phyloP scores from a whole-genome alignment of 2,797 vertebrate species.

The Muscicapa striata region DNA sequence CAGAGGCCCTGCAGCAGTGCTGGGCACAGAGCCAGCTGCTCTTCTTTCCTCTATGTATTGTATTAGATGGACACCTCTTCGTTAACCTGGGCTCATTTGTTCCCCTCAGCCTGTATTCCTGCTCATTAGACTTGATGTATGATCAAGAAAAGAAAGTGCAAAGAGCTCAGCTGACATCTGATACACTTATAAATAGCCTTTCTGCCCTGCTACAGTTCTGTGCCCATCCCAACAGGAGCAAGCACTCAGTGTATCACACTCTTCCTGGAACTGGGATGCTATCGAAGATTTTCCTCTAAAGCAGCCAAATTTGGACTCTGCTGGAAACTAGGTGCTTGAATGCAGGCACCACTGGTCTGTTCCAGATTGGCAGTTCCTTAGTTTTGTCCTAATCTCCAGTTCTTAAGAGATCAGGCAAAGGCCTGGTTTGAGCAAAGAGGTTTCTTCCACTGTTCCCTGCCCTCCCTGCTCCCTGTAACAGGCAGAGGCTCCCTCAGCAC shows the following conservation, averaged over 20 bases:
- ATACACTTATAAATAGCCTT: conserved; percentile 61
- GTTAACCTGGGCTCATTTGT: conserved; percentile 13
- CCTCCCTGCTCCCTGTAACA: not conserved
- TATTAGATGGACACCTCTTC: conserved; percentile 6
- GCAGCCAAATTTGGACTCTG: conserved; percentile 26
- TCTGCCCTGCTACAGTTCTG: not conserved
- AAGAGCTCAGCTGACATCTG: conserved; percentile 42
- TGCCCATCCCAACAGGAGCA: not conserved
- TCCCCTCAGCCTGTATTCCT: not conserved
- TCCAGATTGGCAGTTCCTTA: conserved; percentile 1
- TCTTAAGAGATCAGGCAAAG: not conserved
- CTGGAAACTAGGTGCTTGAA: not conserved
- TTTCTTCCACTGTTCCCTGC: not conserved
- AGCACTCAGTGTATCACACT: not conserved
- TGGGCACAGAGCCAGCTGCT: conserved; percentile 40
- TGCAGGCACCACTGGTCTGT: not conserved
- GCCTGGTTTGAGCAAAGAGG: rapidly evolving
- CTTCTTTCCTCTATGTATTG: not conserved
- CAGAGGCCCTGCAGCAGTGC: not conserved
- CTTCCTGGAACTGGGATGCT: conserved; percentile 47
- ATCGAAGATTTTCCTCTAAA: conserved; percentile 51
- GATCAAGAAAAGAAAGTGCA: conserved; percentile 17
- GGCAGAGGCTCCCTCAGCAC: not conserved
- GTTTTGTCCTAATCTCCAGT: not conserved
- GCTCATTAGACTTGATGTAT: conserved; percentile 35